Evolutionary conservation across 2,888 invertebrate species (phyloP).

Genomic region (Drosophila affinis): DNA sequence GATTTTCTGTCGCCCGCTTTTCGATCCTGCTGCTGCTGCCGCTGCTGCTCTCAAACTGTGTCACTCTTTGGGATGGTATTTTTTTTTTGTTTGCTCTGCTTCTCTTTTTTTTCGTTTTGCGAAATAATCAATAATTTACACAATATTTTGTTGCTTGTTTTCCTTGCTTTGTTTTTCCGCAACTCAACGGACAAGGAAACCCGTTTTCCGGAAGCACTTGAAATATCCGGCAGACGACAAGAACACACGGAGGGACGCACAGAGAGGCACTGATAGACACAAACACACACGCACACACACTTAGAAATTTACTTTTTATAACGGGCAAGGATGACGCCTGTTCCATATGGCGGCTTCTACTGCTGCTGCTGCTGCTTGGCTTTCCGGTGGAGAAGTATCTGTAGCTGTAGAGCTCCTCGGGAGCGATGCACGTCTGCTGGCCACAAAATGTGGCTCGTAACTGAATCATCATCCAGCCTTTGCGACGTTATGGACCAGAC

Average conservation of each 20-base stretch:
- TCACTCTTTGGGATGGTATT: conserved; percentile 45
- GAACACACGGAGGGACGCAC: conserved; percentile 18
- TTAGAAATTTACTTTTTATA: conserved; percentile 62
- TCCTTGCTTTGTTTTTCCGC: conserved; percentile 19
- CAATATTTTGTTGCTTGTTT: conserved; percentile 59
- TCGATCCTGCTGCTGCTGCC: conserved; percentile 28
- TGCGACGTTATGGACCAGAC: conserved; percentile 56
- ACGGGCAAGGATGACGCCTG: conserved; percentile 35
- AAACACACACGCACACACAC: conserved; percentile 15
- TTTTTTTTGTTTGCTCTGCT: conserved; percentile 2
- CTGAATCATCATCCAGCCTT: conserved; percentile 61
- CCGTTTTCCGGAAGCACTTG: conserved; percentile 67
- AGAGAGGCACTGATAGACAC: conserved; percentile 2
- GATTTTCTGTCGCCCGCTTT: conserved; percentile 62
- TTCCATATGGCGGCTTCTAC: conserved; percentile 66
- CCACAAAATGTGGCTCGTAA: conserved; percentile 70
- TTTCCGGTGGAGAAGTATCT: conserved; percentile 25
- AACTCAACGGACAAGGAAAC: conserved; percentile 5
- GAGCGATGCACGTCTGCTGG: conserved; percentile 59
- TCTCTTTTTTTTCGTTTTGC: conserved; percentile 44
- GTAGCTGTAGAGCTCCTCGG: conserved; percentile 2
- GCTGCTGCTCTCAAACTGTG: conserved; percentile 59
- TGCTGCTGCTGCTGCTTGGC: conserved; percentile 28
- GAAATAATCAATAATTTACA: conserved; percentile 74
- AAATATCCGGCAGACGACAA: conserved; percentile 65